Conservation (phyloP, 2,797 vertebrate genomes). For the Spinus pinus region DNA sequence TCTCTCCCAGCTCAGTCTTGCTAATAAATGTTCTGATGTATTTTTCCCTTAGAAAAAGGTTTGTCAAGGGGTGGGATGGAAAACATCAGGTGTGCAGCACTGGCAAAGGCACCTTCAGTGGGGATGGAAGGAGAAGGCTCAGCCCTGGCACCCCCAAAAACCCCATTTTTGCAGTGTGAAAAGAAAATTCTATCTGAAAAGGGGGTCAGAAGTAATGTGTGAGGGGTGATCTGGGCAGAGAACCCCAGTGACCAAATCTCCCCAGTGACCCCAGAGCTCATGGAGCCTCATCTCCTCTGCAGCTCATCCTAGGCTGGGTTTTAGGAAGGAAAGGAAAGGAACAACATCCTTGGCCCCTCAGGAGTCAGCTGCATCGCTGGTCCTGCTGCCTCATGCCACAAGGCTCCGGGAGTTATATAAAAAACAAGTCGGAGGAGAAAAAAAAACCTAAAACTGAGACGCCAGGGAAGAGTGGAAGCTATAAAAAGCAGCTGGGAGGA, state of each 20-base stretch:
- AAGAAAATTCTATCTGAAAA: background rate
- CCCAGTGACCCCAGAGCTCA: background rate
- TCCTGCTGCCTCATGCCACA: background rate
- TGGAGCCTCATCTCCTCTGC: accelerated
- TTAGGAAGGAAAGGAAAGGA: background rate
- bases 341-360: accelerated
- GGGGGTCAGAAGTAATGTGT: accelerated
- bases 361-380: background rate
- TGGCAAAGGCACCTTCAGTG: background rate
- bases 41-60: background rate
- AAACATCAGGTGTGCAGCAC: accelerated
- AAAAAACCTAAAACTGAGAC: background rate
- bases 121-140: background rate
- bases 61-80: background rate
- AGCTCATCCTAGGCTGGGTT: background rate
- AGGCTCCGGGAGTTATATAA: slow-evolving; percentile 25
- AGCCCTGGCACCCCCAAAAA: background rate
- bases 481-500: slow-evolving; percentile 51
- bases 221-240: background rate
- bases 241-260: accelerated
- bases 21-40: background rate
- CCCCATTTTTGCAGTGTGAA: background rate
- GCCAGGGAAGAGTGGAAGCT: slow-evolving; percentile 2
- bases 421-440: background rate
- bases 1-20: background rate